Conservation (phyloP, 2,797 vertebrate genomes). For the Diceros bicornis region DNA sequence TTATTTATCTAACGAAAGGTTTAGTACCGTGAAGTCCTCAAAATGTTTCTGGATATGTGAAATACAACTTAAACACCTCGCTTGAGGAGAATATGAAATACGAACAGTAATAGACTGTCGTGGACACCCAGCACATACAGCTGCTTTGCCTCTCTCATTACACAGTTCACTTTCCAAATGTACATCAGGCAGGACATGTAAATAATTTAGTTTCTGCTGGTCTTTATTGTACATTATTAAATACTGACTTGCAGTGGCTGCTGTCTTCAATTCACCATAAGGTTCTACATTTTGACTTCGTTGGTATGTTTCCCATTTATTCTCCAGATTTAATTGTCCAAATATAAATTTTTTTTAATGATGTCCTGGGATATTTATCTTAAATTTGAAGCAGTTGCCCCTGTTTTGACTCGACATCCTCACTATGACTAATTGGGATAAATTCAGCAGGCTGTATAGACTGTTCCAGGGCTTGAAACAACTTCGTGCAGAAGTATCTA, state of each 20-base stretch:
- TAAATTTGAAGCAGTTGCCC: conserved; percentile 32
- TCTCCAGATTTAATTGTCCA: not conserved
- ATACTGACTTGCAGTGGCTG: not conserved
- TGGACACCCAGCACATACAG: not conserved
- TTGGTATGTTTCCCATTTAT: conserved; percentile 9
- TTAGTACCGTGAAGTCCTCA: not conserved
- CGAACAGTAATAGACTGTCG: not conserved
- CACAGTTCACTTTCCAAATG: not conserved
- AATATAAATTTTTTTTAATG: conserved; percentile 9
- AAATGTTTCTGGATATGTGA: not conserved
- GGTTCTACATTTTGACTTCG: not conserved
- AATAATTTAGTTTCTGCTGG: conserved; percentile 75
- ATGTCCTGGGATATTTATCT: not conserved
- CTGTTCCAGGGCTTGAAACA: not conserved
- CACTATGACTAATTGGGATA: conserved; percentile 15
- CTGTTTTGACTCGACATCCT: not conserved
- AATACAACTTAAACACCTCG: not conserved
- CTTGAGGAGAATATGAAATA: not conserved
- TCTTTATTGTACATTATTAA: conserved; percentile 73
- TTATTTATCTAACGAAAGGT: not conserved
- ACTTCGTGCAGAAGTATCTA: conserved; percentile 45
- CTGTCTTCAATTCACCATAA: not conserved
- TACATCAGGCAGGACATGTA: conserved; percentile 46
- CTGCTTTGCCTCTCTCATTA: not conserved
- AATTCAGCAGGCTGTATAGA: conserved; percentile 32